Percentiles rank a stretch among this genome's conserved stretches.
These are phyloP conservation scores for Microchrysa polita DNA, from an alignment of 2,888 invertebrate species.

Conservation along the genomic window DNA sequence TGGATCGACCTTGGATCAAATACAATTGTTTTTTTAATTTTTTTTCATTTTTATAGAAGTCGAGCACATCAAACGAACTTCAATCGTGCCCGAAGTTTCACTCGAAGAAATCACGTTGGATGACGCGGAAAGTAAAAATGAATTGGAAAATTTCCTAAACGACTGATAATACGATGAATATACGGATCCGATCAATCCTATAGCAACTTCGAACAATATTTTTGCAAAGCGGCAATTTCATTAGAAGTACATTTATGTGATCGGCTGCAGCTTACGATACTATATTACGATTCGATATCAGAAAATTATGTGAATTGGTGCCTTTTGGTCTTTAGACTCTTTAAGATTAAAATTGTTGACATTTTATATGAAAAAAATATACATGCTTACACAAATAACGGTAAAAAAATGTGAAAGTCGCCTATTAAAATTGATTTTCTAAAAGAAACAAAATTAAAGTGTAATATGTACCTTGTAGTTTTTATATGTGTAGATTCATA, in stretches of 20 bases:
- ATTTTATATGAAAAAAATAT: background rate
- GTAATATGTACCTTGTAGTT: too few species aligned
- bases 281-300: too few species aligned
- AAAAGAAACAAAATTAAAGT: too few species aligned
- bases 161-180: too few species aligned
- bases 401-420: too few species aligned
- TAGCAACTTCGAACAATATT: background rate
- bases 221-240: background rate
- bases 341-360: slow-evolving; percentile 14
- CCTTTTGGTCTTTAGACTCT: background rate
- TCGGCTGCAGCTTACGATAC: too few species aligned
- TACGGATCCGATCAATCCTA: background rate
- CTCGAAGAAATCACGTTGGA: slow-evolving; percentile 74
- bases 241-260: too few species aligned
- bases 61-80: slow-evolving; percentile 50
- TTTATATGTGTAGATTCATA: too few species aligned
- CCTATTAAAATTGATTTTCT: too few species aligned
- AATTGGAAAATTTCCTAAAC: slow-evolving; percentile 72
- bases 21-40: too few species aligned
- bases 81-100: slow-evolving; percentile 60
- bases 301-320: background rate
- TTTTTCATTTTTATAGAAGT: slow-evolving; percentile 46
- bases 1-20: too few species aligned
- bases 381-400: too few species aligned
- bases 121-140: slow-evolving; percentile 69